Evolutionary conservation across 2,888 invertebrate species (phyloP).

Genomic region (Hypomecis punctinalis): DNA sequence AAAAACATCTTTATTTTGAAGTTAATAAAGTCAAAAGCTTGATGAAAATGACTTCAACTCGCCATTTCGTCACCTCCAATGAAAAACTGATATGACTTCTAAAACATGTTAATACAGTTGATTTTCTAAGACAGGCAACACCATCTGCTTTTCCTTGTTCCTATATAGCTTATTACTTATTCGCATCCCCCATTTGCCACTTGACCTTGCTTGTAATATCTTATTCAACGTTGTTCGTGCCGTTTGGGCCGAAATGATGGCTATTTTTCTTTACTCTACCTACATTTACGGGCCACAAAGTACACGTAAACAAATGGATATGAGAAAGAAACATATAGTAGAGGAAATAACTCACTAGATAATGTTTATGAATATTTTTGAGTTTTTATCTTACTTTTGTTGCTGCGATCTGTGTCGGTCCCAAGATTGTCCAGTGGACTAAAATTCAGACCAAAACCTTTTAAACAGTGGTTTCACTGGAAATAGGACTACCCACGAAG

Average conservation of each 20-base stretch:
- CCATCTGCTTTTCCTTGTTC: constrained; percentile 9
- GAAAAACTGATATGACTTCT: too few species aligned
- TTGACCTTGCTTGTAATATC: constrained; percentile 29
- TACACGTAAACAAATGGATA: neutral
- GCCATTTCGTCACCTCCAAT: too few species aligned
- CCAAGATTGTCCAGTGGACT: too few species aligned
- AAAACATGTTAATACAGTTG: too few species aligned
- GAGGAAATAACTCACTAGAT: neutral
- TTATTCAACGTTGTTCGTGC: constrained; percentile 22
- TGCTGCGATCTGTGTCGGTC: too few species aligned
- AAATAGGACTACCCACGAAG: neutral
- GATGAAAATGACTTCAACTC: too few species aligned
- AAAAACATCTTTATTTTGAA: too few species aligned
- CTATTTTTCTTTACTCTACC: neutral
- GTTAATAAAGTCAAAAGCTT: too few species aligned
- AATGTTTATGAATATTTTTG: neutral
- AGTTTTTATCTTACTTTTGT: too few species aligned
- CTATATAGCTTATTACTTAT: constrained; percentile 25
- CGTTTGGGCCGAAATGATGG: constrained; percentile 1
- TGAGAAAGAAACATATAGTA: neutral
- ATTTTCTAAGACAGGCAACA: neutral
- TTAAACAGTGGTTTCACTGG: too few species aligned
- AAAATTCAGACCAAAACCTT: too few species aligned
- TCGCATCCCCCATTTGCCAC: constrained; percentile 21
- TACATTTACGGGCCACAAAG: neutral